A percentile compares a stretch with the other conserved stretches of the same genome.
Conservation (phyloP, 2,888 invertebrate genomes). For the Punctoribates punctum region DNA sequence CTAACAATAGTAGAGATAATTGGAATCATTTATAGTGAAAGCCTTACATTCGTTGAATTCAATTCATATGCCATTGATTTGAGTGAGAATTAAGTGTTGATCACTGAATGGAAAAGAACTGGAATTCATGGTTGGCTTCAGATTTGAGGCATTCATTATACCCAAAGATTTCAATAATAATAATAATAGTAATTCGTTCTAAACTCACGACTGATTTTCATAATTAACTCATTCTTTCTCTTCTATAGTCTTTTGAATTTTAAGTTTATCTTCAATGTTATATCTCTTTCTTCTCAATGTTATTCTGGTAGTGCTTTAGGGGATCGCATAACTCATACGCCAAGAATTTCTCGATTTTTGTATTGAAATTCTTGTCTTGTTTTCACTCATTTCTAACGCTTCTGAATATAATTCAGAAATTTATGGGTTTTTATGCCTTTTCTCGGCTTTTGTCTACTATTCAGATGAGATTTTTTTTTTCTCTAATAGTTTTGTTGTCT, state of each 20-base stretch:
- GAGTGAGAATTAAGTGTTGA: not conserved
- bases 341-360: constrained; percentile 9
- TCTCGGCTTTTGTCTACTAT: not conserved
- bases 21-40: not conserved
- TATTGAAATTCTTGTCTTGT: not conserved
- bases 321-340: constrained; percentile 16
- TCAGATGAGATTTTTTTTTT: not conserved
- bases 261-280: not conserved
- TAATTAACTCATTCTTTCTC: constrained; percentile 18
- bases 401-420: not conserved
- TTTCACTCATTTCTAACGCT: not conserved
- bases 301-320: not conserved
- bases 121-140: constrained; percentile 13
- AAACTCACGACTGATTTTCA: constrained; percentile 26
- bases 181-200: constrained; percentile 29
- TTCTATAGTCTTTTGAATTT: not conserved
- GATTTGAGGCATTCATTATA: not conserved
- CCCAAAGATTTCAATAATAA: not conserved
- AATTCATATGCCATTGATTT: too few relatives aligned
- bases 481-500: not conserved
- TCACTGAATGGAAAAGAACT: not conserved
- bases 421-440: constrained; percentile 5
- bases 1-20: constrained; percentile 1
- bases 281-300: not conserved
- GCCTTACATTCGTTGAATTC: too few relatives aligned